Conservation (phyloP, 2,888 invertebrate genomes). For the Melitaea athalia region DNA sequence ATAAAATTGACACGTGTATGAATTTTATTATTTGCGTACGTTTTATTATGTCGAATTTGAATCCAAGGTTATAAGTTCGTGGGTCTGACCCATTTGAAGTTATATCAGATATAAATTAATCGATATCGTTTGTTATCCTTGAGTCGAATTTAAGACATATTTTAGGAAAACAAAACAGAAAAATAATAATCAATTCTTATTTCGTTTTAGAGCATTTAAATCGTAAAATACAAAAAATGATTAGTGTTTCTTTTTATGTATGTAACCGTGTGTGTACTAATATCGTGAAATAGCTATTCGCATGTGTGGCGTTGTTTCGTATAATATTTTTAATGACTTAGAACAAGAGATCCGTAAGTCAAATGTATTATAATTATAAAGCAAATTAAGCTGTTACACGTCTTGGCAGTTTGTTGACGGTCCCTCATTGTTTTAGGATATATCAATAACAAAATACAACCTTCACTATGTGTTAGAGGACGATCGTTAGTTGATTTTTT, state of each 20-base stretch:
- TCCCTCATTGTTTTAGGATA: constrained; percentile 56
- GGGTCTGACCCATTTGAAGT: no score
- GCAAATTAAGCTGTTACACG: constrained; percentile 40
- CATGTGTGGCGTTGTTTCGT: background rate
- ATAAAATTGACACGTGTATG: background rate
- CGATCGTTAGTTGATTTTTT: constrained; percentile 55
- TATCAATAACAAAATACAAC: constrained; percentile 46
- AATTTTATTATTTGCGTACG: background rate
- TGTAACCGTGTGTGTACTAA: background rate
- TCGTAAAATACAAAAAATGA: background rate
- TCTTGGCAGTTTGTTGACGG: constrained; percentile 49
- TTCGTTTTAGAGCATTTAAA: background rate
- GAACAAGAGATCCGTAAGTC: constrained; percentile 46
- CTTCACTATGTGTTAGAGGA: constrained; percentile 60
- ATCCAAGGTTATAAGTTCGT: no score
- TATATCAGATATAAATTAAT: no score
- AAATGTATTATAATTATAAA: constrained; percentile 54
- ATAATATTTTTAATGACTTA: background rate
- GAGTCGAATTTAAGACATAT: background rate
- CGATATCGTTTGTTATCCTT: background rate
- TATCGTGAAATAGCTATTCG: background rate
- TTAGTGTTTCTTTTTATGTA: background rate
- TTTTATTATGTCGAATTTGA: background rate
- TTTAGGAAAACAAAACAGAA: background rate
- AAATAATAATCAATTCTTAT: background rate